phyloP scores from a whole-genome alignment of 2,888 invertebrate genomes.

The Volucella zonaria region DNA sequence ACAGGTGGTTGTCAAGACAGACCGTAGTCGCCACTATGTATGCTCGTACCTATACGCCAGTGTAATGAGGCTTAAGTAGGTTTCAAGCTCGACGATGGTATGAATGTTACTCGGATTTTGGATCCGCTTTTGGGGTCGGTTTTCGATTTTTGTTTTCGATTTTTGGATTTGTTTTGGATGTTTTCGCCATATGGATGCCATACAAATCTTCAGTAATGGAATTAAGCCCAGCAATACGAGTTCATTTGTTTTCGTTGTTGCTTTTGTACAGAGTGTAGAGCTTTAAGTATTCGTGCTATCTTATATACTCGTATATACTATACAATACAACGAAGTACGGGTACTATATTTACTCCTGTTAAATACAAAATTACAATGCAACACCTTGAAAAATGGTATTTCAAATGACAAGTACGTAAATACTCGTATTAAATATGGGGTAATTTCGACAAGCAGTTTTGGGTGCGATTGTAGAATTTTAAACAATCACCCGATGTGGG shows the following conservation, averaged over 20 bases:
- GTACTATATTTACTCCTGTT: conserved; percentile 26
- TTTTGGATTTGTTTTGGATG: conserved; percentile 21
- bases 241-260: conserved; percentile 10
- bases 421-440: conserved; percentile 4
- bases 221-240: conserved; percentile 13
- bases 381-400: conserved; percentile 35
- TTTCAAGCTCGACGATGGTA: conserved; percentile 14
- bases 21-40: neutral
- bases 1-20: conserved; percentile 24
- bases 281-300: neutral
- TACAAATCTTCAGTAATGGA: conserved; percentile 4
- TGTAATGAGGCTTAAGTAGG: conserved; percentile 29
- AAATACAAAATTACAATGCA: conserved; percentile 14
- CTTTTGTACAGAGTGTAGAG: neutral
- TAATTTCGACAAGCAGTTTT: conserved; percentile 10
- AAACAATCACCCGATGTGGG: no score
- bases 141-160: no score
- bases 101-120: no score
- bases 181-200: conserved; percentile 6
- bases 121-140: no score
- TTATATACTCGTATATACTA: no score
- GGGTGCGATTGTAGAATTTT: conserved; percentile 13
- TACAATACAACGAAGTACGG: neutral
- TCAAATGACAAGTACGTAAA: conserved; percentile 2
- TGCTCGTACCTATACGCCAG: neutral